A percentile compares a stretch with the other conserved stretches of the same genome.
Evolutionary conservation across 2,113 vertebrate species (phyloP).

Genomic region (Rattus norvegicus): GRCr8 NC_086019.1:136115501-136116000

Average conservation of each 20-base stretch:
- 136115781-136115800: background rate
- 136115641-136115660: slow-evolving; percentile 11
- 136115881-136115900: background rate
- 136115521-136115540: background rate
- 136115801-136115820: background rate
- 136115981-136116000: background rate
- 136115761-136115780: background rate
- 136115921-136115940: background rate
- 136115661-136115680: background rate
- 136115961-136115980: background rate
- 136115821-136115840: background rate
- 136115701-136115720: slow-evolving; percentile 24
- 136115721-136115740: slow-evolving; percentile 10
- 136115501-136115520: background rate
- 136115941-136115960: background rate
- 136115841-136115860: background rate
- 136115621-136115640: slow-evolving; percentile 27
- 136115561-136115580: background rate
- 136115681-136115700: background rate
- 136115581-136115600: background rate
- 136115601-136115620: background rate
- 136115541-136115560: background rate
- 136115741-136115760: background rate
- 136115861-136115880: background rate
- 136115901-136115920: background rate